Base-by-base conservation (phyloP, 1,140 invertebrate genomes). In the Megalonaias nervosa region DNA sequence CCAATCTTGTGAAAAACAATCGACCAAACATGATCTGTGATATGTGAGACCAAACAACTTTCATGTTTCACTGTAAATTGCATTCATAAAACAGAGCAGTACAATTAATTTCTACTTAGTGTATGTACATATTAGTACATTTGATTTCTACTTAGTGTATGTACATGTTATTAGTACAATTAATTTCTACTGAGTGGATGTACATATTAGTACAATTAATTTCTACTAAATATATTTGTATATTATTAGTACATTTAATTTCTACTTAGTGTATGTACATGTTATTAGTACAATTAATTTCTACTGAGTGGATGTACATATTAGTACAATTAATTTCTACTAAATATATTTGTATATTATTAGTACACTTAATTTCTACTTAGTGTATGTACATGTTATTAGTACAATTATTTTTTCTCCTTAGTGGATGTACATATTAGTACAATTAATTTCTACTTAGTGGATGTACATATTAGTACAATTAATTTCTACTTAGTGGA, bases 221-320 rank as follows among this genome's bases (percentile, higher is more conserved):
- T 71, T 71, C 59, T 9, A 71, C 31, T n/a, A n/a, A n/a, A n/a
- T n/a, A n/a, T n/a, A n/a, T n/a, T n/a, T n/a, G n/a, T n/a, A n/a
- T n/a, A n/a, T n/a, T n/a, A n/a, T n/a, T n/a, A 31, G 26, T 31
- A 1, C 26, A 31, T 31, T 60, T 16, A 17, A 14, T 11, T 71
- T 71, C 59, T 9, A 71, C 31, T n/a, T 11, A 31, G 19, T 2
- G 13, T 48, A 23, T 5, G 6, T 38, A 14, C 21, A 17, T n/a
- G 21, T 61, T 9, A 67, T 9, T 59, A 26, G 64, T 64, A 17
- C 17, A 78, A 67, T 70, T 38, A 65, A 12, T 70, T 67, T n/a
- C 21, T 56, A 12, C 21, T 4, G 1, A 38, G 69, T 71, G 56
- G 4, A 9, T 48, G 38, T 48, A 48, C 38, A 48, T 48, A n/a